A percentile compares a stretch with the other conserved stretches of the same genome.
These are phyloP conservation scores for Holacanthella duospinosa DNA, from an alignment of 2,888 invertebrate genomes.

Conservation along the genomic window DNA sequence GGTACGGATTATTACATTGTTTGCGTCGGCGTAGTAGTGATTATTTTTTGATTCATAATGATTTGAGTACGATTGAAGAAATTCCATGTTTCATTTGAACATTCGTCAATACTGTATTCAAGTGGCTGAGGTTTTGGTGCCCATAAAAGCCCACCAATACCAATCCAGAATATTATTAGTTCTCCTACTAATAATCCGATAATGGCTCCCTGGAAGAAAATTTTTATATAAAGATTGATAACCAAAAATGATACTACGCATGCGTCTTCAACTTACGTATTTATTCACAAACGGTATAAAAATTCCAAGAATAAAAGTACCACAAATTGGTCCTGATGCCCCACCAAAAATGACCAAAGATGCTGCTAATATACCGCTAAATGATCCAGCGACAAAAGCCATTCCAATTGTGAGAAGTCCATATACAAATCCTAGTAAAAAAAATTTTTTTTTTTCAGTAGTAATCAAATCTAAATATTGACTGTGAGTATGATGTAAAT, in stretches of 20 bases:
- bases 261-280: conserved; percentile 49
- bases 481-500: no score
- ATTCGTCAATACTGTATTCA: conserved; percentile 27
- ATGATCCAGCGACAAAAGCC: conserved; percentile 36
- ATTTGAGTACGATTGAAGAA: conserved; percentile 13
- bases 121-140: conserved; percentile 23
- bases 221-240: not conserved
- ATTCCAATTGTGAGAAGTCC: conserved; percentile 31
- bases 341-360: conserved; percentile 11
- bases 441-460: not conserved
- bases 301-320: conserved; percentile 68
- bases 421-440: conserved; percentile 22
- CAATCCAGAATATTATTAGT: conserved; percentile 42
- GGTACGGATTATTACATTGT: no score
- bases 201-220: conserved; percentile 54
- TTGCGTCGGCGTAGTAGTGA: conserved; percentile 12
- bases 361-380: conserved; percentile 32
- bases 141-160: conserved; percentile 24
- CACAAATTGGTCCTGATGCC: conserved; percentile 37
- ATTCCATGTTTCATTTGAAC: conserved; percentile 18
- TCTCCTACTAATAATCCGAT: conserved; percentile 67
- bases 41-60: conserved; percentile 8
- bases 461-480: no score
- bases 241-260: no score
- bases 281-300: conserved; percentile 72